A percentile compares a stretch with the other conserved stretches of the same genome.
Conservation (phyloP, 2,113 vertebrate species). For the Myrmophylax atrothorax region DNA sequence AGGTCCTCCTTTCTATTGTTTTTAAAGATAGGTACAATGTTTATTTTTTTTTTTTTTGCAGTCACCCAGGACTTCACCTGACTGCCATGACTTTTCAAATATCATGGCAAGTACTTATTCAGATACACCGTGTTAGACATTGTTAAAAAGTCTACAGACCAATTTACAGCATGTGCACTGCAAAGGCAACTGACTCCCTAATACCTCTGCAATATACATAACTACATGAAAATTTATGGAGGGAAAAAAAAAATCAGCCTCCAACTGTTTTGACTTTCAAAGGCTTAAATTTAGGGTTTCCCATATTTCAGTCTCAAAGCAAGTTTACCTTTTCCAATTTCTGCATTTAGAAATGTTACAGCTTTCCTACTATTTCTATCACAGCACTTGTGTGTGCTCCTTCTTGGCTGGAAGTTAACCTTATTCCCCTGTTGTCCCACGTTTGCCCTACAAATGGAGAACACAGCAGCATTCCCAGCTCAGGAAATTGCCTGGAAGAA, state of each 20-base stretch:
- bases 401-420: background rate
- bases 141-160: background rate
- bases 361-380: background rate
- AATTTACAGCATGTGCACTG: background rate
- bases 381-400: background rate
- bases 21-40: background rate
- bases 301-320: background rate
- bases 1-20: background rate
- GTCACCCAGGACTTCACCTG: background rate
- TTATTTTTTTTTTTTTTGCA: background rate
- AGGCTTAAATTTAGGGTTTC: background rate
- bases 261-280: background rate
- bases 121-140: background rate
- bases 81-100: background rate
- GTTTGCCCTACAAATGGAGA: background rate
- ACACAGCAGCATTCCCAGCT: fast-evolving
- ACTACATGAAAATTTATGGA: background rate
- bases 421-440: background rate
- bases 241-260: background rate
- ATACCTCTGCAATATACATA: background rate
- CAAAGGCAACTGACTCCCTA: background rate
- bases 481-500: background rate
- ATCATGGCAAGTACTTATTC: background rate
- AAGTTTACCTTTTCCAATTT: background rate
- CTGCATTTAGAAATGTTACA: background rate